Evolutionary conservation across 2,888 invertebrate species (phyloP), one percentile per base, ranked within the genome.

Genomic region (Acrobasis repandana): DNA sequence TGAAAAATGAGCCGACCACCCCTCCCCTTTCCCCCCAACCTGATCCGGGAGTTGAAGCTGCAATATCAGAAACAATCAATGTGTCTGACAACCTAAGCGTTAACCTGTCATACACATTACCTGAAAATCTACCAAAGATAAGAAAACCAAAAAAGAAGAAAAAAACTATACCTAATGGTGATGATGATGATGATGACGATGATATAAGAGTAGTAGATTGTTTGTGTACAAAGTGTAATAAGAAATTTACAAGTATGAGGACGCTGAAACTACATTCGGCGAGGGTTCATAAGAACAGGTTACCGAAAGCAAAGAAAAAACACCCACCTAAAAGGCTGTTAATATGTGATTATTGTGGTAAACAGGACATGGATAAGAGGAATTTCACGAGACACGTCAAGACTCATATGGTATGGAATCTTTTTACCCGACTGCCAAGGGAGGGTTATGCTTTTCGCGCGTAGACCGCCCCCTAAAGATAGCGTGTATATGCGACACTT

Each of bases 211-310:
- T 65, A 9, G 28, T 50, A 6, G 50, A 50, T 10, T 68, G 73
- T 36, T 14, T 43, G 14, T 90, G 90, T 60, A 80, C 82, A 62
- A 70, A 81, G 61, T 90, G 90, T 62, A 58, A 82, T 1, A 83
- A 70, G 58, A 71, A 72, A 28, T 88, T 79, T 61, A 63, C 66
- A 9, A 72, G 57, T 20, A 15, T 65, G 0, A 69, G 56, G 61
- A 71, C 75, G 3, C 61, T 90, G 9, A 81, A 79, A 56, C 67
- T 77, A 16, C 90, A 90, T 70, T 74, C 77, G 2, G 48, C 60
- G 0, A 80, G 67, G 56, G 28, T 43, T 0, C 90, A 89, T 68
- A 71, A 77, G 1, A 68, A 77, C 5, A 81, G 68, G 65, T 69
- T 74, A 18, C 65, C 67, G 9, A 52, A 62, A 34, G 43, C 61